Evolutionary conservation across 1,140 invertebrate species (phyloP), one percentile per base, ranked within the genome.

Genomic region (Plutomurus gul): DNA sequence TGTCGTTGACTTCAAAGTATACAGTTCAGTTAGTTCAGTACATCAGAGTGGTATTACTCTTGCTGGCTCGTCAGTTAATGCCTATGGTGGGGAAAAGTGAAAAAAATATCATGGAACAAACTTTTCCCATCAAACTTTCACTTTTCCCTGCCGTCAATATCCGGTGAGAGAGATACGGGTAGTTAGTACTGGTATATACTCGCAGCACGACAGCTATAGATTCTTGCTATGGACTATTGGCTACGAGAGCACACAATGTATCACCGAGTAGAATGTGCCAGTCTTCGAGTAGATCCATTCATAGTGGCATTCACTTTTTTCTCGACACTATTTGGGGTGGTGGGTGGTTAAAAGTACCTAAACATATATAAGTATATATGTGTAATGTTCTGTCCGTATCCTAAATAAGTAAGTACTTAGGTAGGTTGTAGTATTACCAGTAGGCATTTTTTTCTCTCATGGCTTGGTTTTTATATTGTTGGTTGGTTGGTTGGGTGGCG

Each of bases 41-140:
- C 27, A 65, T 33, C 27, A 27, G 30, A 33, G 30, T 27, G 10
- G 27, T n/a, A 65, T 65, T 65, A 4, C 56, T 49, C 18, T n/a
- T 49, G 46, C 20, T 30, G 13, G 18, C 56, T 65, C 56, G 56
- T 65, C 56, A 65, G 30, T 65, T 30, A 65, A 65, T 65, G 56
- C 46, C 46, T 49, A 18, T 6, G 46, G 46, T 49, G 30, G 56
- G 56, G 51, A 40, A 76, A 65, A 60, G 75, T 56, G 75, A 65
- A 76, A 76, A 76, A 76, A 76, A 72, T 40, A 40, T 46, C 39
- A 40, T 76, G 47, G 75, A 33, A 56, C 75, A 76, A 74, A 76
- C 47, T 76, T 76, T 76, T 76, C 75, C 75, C 75, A 76, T 76
- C 75, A 76, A 76, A 76, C 47, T 76, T 76, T 76, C 75, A 76